Evolutionary conservation across 2,797 vertebrate genomes (phyloP).

Genomic region (Hydrophis major): DNA sequence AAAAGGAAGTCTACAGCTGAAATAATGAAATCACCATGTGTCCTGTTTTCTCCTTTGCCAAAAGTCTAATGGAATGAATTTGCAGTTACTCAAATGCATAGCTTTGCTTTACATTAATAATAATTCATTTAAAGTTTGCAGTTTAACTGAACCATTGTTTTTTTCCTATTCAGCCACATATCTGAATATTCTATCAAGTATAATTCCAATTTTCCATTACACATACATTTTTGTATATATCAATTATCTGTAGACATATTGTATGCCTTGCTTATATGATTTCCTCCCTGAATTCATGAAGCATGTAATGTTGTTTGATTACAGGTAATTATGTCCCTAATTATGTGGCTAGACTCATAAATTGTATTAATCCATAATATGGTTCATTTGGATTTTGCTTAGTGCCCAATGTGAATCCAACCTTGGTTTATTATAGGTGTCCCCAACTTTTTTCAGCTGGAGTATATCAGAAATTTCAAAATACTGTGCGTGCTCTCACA

Average conservation of each 20-base stretch:
- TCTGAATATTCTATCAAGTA: background rate
- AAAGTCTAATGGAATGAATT: background rate
- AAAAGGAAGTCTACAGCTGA: background rate
- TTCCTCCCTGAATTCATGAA: background rate
- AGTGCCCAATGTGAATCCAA: background rate
- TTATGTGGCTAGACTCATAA: background rate
- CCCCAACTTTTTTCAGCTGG: background rate
- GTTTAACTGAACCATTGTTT: background rate
- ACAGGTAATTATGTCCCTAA: background rate
- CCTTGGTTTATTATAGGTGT: background rate
- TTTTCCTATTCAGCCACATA: background rate
- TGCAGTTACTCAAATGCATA: background rate
- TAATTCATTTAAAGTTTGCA: background rate
- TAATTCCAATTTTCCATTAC: background rate
- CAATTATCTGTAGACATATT: background rate
- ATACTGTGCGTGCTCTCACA: background rate
- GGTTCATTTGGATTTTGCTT: background rate
- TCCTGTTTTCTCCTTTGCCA: background rate
- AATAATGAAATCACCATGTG: background rate
- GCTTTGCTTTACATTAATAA: background rate
- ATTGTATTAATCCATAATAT: background rate
- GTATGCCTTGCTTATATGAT: background rate
- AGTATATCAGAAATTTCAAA: background rate
- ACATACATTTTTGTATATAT: background rate
- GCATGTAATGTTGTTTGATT: background rate